Evolutionary conservation across 2,113 vertebrate species (phyloP).

Genomic region (Stictonetta naevosa): DNA sequence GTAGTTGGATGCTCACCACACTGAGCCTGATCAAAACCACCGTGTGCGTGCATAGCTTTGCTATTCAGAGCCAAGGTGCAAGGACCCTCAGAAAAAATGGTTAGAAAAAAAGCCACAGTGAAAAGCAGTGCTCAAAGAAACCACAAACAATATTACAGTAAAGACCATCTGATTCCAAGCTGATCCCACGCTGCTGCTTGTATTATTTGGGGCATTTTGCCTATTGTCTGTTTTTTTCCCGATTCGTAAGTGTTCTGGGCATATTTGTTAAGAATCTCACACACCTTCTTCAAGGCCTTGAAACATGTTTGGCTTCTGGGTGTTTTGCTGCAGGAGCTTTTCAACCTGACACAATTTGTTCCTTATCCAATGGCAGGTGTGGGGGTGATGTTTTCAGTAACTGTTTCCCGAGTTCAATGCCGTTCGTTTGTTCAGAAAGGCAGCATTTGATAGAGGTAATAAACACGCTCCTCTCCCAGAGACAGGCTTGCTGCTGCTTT

Average conservation of each 20-base stretch:
- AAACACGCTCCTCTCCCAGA: neutral
- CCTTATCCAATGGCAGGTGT: rapidly evolving
- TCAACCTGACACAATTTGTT: neutral
- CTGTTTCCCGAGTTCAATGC: rapidly evolving
- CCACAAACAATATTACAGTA: neutral
- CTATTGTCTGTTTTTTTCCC: rapidly evolving
- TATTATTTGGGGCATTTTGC: neutral
- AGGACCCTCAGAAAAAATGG: neutral
- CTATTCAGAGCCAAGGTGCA: neutral
- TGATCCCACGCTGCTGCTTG: neutral
- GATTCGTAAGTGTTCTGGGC: rapidly evolving
- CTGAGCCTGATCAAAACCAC: rapidly evolving
- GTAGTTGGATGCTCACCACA: rapidly evolving
- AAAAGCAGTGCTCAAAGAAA: neutral
- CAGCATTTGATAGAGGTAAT: neutral
- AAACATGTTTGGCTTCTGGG: rapidly evolving
- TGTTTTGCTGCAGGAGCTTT: neutral
- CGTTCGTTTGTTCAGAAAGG: rapidly evolving
- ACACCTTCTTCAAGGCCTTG: neutral
- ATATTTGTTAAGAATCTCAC: neutral
- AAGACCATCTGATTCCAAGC: neutral
- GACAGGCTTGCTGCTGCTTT: neutral
- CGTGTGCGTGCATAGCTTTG: rapidly evolving
- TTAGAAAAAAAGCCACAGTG: neutral
- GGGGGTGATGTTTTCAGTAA: neutral